Conservation (phyloP, 2,888 invertebrate species). For the Pegoplata infirma region DNA sequence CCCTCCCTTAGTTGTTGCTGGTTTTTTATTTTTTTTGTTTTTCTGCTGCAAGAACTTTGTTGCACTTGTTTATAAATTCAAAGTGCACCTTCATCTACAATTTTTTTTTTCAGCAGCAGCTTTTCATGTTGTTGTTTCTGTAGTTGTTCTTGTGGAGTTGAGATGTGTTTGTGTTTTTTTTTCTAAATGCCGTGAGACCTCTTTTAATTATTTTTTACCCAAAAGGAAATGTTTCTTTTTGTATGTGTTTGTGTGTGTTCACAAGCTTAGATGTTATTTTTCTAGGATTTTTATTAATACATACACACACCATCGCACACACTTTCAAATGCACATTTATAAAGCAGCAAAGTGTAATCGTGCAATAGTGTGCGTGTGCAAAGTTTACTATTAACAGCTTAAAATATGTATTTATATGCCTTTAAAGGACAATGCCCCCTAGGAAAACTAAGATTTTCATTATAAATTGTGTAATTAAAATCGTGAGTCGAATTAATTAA, state of each 20-base stretch:
- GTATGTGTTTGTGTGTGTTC: conserved; percentile 14
- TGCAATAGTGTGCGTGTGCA: conserved; percentile 30
- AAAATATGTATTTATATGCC: conserved; percentile 22
- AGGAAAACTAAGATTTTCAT: too few species aligned
- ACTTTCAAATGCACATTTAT: too few species aligned
- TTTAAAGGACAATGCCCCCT: not conserved
- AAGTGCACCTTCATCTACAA: conserved; percentile 57
- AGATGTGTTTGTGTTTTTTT: too few species aligned
- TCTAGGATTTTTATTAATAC: too few species aligned
- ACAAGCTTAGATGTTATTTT: conserved; percentile 12
- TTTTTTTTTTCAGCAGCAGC: too few species aligned
- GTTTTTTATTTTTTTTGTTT: conserved; percentile 34
- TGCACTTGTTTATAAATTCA: conserved; percentile 61
- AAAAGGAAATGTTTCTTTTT: conserved; percentile 62
- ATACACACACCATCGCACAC: too few species aligned
- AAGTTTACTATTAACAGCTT: conserved; percentile 55
- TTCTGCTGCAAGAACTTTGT: not conserved
- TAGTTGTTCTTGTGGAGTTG: conserved; percentile 27
- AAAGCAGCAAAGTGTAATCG: not conserved
- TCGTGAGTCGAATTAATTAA: too few species aligned
- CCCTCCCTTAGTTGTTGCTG: conserved; percentile 35
- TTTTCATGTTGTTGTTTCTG: conserved; percentile 24
- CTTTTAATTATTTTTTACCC: conserved; percentile 62
- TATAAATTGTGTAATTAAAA: too few species aligned
- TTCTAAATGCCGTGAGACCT: conserved; percentile 61